Conservation (phyloP, 2,113 vertebrate genomes). For the Tamias sibiricus region DNA sequence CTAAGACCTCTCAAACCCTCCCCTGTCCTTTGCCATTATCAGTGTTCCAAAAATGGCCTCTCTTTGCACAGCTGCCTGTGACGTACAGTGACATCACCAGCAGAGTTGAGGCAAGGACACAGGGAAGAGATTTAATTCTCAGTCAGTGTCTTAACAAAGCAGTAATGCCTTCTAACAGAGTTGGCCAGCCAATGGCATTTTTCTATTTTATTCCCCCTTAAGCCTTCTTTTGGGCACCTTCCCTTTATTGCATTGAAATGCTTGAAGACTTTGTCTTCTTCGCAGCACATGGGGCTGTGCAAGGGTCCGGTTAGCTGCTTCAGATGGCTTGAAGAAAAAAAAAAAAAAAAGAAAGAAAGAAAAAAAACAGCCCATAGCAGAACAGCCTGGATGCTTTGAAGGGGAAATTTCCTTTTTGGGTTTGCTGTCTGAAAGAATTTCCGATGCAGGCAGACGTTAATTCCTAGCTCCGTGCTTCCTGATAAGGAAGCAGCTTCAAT, state of each 20-base stretch:
- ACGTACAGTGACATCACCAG: conserved; percentile 39
- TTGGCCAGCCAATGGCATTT: conserved; percentile 1
- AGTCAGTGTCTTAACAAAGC: not conserved
- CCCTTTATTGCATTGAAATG: conserved; percentile 66
- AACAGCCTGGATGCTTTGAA: conserved; percentile 79
- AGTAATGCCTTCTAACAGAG: not conserved
- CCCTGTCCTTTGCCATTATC: conserved; percentile 47
- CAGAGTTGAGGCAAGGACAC: conserved; percentile 61
- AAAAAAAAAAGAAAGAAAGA: conserved; percentile 50
- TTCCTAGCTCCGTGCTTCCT: conserved; percentile 88
- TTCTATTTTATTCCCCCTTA: not conserved
- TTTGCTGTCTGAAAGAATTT: conserved; percentile 89
- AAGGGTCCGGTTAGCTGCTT: conserved; percentile 52
- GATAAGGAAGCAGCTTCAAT: conserved; percentile 89
- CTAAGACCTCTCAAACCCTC: conserved; percentile 25
- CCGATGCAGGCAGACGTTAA: conserved; percentile 87
- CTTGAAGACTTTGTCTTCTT: conserved; percentile 65
- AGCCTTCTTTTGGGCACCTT: not conserved
- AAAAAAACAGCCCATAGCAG: conserved; percentile 65
- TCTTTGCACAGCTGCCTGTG: conserved; percentile 42
- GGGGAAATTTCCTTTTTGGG: conserved; percentile 91
- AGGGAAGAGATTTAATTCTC: not conserved
- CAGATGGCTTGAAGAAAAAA: conserved; percentile 26
- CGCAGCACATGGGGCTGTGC: not conserved
- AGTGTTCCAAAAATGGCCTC: conserved; percentile 44